Percentiles rank a stretch among this genome's conserved stretches.
Conservation (phyloP, 2,888 invertebrate genomes). For the Limnephilus auricula region DNA sequence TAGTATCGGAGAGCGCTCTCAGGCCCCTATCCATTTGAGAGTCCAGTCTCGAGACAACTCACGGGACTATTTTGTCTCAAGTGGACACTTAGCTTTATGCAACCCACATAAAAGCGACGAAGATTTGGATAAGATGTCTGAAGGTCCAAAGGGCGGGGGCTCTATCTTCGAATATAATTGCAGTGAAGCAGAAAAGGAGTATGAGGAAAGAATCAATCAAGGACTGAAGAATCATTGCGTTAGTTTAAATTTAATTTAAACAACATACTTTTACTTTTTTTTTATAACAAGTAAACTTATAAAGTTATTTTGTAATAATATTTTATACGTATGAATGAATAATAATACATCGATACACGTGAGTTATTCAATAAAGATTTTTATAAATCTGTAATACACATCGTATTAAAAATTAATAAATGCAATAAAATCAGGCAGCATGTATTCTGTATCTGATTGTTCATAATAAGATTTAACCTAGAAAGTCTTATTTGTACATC, state of each 20-base stretch:
- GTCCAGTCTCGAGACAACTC: no score
- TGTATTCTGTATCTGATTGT: no score
- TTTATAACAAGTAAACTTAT: not conserved
- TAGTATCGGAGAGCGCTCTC: no score
- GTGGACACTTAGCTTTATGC: slow-evolving; percentile 60
- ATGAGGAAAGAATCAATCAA: slow-evolving; percentile 55
- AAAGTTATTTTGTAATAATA: no score
- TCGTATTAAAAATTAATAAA: not conserved
- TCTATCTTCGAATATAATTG: slow-evolving; percentile 61
- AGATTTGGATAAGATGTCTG: slow-evolving; percentile 51
- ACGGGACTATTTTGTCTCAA: no score
- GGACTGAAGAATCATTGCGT: slow-evolving; percentile 54
- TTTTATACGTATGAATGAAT: no score
- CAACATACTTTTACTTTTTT: not conserved
- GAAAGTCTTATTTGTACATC: no score
- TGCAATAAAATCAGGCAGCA: not conserved
- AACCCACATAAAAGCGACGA: slow-evolving; percentile 52
- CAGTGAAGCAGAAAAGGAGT: slow-evolving; percentile 59
- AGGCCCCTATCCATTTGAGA: no score
- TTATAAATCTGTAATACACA: not conserved
- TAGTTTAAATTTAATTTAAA: slow-evolving; percentile 30
- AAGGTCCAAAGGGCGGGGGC: slow-evolving; percentile 28
- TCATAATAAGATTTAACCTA: no score
- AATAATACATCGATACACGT: no score
- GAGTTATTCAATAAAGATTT: no score